phyloP scores from a whole-genome alignment of 2,113 vertebrate genomes.

The Salvelinus sp. region DNA sequence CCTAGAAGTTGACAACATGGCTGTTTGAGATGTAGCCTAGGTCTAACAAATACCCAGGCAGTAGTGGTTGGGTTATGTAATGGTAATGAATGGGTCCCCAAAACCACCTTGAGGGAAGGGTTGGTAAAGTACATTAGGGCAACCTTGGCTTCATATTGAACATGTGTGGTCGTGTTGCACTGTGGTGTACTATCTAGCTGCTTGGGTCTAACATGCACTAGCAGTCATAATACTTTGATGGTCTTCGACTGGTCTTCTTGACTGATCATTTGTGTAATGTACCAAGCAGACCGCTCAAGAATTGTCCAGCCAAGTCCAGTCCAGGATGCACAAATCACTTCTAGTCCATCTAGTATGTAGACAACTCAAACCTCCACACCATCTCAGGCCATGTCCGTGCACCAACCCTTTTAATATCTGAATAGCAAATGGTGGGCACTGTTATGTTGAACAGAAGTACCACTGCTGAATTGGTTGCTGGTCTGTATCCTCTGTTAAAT shows the following conservation, averaged over 20 bases:
- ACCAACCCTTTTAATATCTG: background rate
- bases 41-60: too few relatives aligned
- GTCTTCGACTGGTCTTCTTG: too few relatives aligned
- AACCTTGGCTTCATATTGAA: too few relatives aligned
- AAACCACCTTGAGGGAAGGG: slow-evolving; percentile 26
- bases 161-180: background rate
- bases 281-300: background rate
- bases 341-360: background rate
- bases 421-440: too few relatives aligned
- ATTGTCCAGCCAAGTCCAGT: background rate
- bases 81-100: slow-evolving; percentile 13
- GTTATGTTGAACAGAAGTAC: slow-evolving; percentile 23
- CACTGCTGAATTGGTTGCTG: background rate
- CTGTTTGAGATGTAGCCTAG: slow-evolving; percentile 15
- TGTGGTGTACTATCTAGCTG: too few relatives aligned
- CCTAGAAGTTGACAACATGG: slow-evolving; percentile 26
- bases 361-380: too few relatives aligned
- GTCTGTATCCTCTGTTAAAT: slow-evolving; percentile 37
- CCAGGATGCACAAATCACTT: background rate
- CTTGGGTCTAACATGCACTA: too few relatives aligned
- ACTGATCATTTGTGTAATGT: background rate
- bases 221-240: too few relatives aligned
- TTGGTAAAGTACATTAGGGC: background rate
- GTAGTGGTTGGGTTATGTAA: slow-evolving; percentile 36
- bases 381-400: background rate